Evolutionary conservation across 2,113 vertebrate species (phyloP).

Genomic region (Xiphorhynchus elegans): DNA sequence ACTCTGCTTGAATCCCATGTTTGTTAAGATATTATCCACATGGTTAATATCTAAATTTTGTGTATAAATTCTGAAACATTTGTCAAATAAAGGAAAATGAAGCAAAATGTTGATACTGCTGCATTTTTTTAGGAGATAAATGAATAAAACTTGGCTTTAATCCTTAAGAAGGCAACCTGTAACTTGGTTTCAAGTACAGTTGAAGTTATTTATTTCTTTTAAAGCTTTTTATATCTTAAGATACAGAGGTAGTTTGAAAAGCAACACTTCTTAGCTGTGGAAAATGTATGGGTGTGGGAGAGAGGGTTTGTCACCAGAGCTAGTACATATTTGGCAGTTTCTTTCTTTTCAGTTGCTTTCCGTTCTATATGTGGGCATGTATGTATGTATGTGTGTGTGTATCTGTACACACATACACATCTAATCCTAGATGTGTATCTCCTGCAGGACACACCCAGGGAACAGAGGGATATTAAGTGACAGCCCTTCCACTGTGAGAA

Average conservation of each 20-base stretch:
- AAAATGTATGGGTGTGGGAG: fast-evolving
- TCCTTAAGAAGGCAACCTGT: neutral
- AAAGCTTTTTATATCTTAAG: neutral
- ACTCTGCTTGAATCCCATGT: neutral
- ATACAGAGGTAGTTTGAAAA: neutral
- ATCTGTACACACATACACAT: neutral
- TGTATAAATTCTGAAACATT: neutral
- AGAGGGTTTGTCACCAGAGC: neutral
- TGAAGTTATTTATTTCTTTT: neutral
- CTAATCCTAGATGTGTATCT: neutral
- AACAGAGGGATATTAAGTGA: neutral
- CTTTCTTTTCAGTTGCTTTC: neutral
- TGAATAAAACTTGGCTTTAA: neutral
- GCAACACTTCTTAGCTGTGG: neutral
- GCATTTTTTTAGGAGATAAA: neutral
- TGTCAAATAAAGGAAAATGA: neutral
- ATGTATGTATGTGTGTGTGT: fast-evolving
- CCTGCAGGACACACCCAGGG: neutral
- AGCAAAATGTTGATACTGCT: neutral
- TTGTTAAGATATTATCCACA: neutral
- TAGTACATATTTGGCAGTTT: neutral
- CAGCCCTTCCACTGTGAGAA: neutral
- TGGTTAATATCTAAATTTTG: neutral
- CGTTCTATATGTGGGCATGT: fast-evolving
- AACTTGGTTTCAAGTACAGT: neutral